Base-by-base conservation (phyloP, 2,113 vertebrate genomes). In the Athene noctua region DNA sequence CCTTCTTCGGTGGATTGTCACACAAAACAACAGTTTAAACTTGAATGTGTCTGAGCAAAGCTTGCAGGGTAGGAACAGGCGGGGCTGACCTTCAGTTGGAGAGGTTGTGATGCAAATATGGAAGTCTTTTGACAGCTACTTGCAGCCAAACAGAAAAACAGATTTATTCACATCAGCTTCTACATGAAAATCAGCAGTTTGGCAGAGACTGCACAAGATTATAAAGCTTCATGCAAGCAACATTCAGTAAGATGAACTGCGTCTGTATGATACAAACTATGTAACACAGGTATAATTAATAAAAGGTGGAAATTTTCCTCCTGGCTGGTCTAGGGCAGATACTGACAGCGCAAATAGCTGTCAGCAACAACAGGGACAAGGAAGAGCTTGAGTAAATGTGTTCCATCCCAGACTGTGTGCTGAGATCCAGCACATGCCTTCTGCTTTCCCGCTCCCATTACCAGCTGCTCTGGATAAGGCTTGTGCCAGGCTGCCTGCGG, bases 311-410 rank as follows among this genome's bases (percentile, higher is more conserved):
- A 7, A 23, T 83, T 83, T 71, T 74, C 32, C 40, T 74, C 27
- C 42, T 21, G 59, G 11, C 29, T 72, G 51, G 51, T 57, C 19
- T 21, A n/a, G 36, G 57, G 40, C 46, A 71, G 49, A 51, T 21
- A 36, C 21, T 57, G 51, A 30, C 49, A 59, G 38, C 0, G 0
- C 30, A 59, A 73, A 54, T 1, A 34, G 26, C 25, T 57, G 61
- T 42, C 70, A 79, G 77, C 70, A 79, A 19, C 26, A 32, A 18
- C 30, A 26, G 0, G 0, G 42, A n/a, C 4, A 29, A 46, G 23
- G 55, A 77, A 36, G 57, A 83, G 21, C 13, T 34, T 21, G 40
- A 75, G 9, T 38, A 66, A 65, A 67, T 3, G 5, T 23, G 26
- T 61, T 80, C 77, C 58, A 19, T 36, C 15, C 34, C 80, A 47